Evolutionary conservation across 2,888 invertebrate species (phyloP).

Genomic region (Opisthograptis luteolata): DNA sequence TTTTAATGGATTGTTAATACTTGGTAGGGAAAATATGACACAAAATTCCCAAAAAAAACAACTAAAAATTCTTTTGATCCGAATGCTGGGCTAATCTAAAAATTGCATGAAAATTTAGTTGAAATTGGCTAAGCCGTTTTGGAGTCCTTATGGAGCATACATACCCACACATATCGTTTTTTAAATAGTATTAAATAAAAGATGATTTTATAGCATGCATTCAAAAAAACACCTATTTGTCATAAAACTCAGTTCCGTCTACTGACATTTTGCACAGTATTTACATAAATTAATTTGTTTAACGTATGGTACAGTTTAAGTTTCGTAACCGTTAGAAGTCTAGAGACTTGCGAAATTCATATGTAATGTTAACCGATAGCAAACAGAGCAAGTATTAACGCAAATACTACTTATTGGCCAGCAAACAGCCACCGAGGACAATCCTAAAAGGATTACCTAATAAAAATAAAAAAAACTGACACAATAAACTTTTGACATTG

Average conservation of each 20-base stretch:
- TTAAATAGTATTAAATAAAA: too few species aligned
- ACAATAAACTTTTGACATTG: conserved; percentile 12
- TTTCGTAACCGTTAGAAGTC: conserved; percentile 35
- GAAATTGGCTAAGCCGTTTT: too few species aligned
- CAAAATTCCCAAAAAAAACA: too few species aligned
- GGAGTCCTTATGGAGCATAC: too few species aligned
- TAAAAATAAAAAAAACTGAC: too few species aligned
- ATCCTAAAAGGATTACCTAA: conserved; percentile 22
- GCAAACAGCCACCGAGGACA: conserved; percentile 44
- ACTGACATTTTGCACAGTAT: conserved; percentile 56
- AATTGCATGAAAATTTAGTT: not conserved
- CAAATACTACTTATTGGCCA: conserved; percentile 41
- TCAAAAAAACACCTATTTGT: too few species aligned
- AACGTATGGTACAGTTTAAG: conserved; percentile 43
- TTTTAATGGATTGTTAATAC: too few species aligned
- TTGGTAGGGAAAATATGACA: too few species aligned
- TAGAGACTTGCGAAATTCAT: conserved; percentile 51
- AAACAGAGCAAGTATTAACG: conserved; percentile 38
- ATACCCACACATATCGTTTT: too few species aligned
- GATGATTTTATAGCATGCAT: too few species aligned
- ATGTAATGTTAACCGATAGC: conserved; percentile 42
- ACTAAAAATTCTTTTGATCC: too few species aligned
- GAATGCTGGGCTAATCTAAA: too few species aligned
- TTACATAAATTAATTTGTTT: conserved; percentile 62
- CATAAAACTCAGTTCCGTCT: not conserved